A percentile compares a stretch with the other conserved stretches of the same genome.
phyloP scores from a whole-genome alignment of 2,888 invertebrate species.

The Shargacucullia verbasci region DNA sequence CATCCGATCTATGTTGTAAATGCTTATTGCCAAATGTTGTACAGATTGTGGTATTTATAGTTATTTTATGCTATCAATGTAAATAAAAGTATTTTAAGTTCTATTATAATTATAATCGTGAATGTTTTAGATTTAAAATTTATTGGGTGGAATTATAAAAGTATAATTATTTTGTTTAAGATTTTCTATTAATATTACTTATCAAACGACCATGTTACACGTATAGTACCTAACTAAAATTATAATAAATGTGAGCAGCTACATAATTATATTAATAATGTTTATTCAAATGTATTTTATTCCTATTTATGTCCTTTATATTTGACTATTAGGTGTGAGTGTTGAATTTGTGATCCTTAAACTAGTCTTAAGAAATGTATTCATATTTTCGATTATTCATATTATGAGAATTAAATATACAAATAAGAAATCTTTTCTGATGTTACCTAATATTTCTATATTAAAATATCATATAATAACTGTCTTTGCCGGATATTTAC shows the following conservation, averaged over 20 bases:
- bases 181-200: constrained; percentile 41
- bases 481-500: constrained; percentile 76
- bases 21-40: constrained; percentile 70
- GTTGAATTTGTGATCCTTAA: constrained; percentile 84
- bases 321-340: constrained; percentile 67
- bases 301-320: constrained; percentile 50
- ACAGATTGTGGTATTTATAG: constrained; percentile 59
- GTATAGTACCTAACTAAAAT: constrained; percentile 33
- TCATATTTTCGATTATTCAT: constrained; percentile 86
- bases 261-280: constrained; percentile 34
- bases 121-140: constrained; percentile 40
- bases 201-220: constrained; percentile 54
- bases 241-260: constrained; percentile 50
- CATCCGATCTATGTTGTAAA: constrained; percentile 58
- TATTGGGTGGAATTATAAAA: constrained; percentile 31
- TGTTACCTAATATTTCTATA: constrained; percentile 76
- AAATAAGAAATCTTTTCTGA: constrained; percentile 73
- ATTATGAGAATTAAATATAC: constrained; percentile 80
- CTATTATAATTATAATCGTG: constrained; percentile 40
- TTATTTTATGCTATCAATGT: constrained; percentile 68
- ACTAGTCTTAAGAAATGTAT: constrained; percentile 84
- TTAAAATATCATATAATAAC: constrained; percentile 65
- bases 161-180: constrained; percentile 41
- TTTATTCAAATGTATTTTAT: constrained; percentile 56
- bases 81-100: constrained; percentile 65